Percentiles rank a stretch among this genome's conserved stretches.
Evolutionary conservation across 1,140 invertebrate species (phyloP).

Genomic region (Elymnias hypermnestra): DNA sequence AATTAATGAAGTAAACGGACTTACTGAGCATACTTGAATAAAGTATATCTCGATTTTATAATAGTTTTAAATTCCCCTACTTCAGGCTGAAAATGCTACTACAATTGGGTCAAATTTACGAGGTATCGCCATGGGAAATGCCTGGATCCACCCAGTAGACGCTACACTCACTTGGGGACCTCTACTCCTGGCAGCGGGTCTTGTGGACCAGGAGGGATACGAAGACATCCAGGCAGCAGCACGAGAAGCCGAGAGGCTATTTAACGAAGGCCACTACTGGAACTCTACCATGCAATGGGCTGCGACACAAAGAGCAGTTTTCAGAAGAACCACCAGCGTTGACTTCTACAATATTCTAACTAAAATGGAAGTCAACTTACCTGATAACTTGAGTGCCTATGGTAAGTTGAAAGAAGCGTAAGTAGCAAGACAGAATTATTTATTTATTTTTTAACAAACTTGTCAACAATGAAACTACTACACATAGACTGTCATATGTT

Average conservation of each 20-base stretch:
- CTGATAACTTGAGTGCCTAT: slow-evolving; percentile 32
- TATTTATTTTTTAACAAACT: too few species aligned
- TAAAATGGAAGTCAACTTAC: slow-evolving; percentile 37
- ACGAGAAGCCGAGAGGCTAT: slow-evolving; percentile 66
- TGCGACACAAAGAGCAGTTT: slow-evolving; percentile 78
- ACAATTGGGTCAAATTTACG: slow-evolving; percentile 83
- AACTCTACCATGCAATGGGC: slow-evolving; percentile 81
- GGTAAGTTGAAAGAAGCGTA: slow-evolving; percentile 26
- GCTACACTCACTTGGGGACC: slow-evolving; percentile 88
- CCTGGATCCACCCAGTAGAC: slow-evolving; percentile 91
- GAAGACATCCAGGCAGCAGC: slow-evolving; percentile 74
- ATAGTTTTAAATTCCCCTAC: too few species aligned
- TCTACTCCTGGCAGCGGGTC: slow-evolving; percentile 80
- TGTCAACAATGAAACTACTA: too few species aligned
- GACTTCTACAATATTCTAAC: slow-evolving; percentile 90
- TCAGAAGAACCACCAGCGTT: slow-evolving; percentile 77
- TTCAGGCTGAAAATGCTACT: slow-evolving; percentile 80
- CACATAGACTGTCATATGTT: too few species aligned
- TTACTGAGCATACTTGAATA: too few species aligned
- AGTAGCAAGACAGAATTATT: too few species aligned
- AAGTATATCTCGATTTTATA: too few species aligned
- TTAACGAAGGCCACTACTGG: slow-evolving; percentile 75
- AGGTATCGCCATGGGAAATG: slow-evolving; percentile 88
- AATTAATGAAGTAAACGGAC: too few species aligned
- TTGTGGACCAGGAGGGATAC: slow-evolving; percentile 79